Evolutionary conservation across 1,140 invertebrate genomes (phyloP), one percentile per base, ranked within the genome.

Genomic region (Drosophila hydei): DNA sequence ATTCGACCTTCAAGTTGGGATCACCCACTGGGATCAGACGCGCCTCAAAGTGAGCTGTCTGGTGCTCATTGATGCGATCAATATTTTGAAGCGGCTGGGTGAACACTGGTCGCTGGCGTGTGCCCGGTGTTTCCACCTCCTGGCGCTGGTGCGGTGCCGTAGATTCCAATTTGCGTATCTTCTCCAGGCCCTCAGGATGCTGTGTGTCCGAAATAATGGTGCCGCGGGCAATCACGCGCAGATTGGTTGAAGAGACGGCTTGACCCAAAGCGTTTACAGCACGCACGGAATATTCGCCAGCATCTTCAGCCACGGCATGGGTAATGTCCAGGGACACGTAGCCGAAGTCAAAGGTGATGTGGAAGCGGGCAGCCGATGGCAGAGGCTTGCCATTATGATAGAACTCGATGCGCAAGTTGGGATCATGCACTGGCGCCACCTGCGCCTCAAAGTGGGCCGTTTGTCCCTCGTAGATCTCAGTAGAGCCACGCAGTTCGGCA

Each of bases 21-120:
- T 99, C 99, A 36, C 98, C 98, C 69, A 99, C 97, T n/a, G 99
- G 99, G 79, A 98, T 98, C n/a, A 99, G 93, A 42, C 98, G 94
- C 75, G 97, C 98, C 92, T 99, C 98, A 85, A 99, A 98, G 93
- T 99, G 97, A 54, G 97, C 97, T 25, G 96, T 97, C 90, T 99
- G 95, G 54, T 96, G 96, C 93, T 99, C 99, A 70, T 95, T 94
- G 58, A 99, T 95, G 59, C 94, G 94, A 79, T 98, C 97, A 72
- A 98, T 96, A 85, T 98, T 98, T 89, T 98, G 96, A 25, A 99
- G 92, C 1, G 98, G 97, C 85, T 97, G 96, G n/a, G 97, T 98
- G 79, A 99, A 99, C 8, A 98, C 96, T 12, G 98, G 98, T 59
- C 97, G 94, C 92, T 98, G 97, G 85, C 96, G 95, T 14, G 96